Conservation (phyloP, 1,140 invertebrate species). For the Dendroctonus ponderosae region DNA sequence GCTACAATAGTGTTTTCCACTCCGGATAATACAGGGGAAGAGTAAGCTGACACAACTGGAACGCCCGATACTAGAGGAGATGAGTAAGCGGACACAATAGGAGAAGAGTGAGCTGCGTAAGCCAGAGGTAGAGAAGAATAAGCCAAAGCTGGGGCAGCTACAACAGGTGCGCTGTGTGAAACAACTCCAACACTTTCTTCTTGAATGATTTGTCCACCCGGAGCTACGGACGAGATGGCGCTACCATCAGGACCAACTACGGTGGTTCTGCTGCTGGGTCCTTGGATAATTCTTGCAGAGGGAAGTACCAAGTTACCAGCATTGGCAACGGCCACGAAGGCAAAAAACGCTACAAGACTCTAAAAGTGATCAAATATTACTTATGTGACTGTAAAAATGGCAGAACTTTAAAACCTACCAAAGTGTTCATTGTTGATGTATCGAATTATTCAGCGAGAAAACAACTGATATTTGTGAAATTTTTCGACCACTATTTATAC, state of each 20-base stretch:
- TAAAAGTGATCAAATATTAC: background rate
- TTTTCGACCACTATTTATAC: no score
- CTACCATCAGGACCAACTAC: conserved; percentile 40
- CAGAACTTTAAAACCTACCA: no score
- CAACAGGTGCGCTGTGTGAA: conserved; percentile 16
- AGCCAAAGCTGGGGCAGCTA: conserved; percentile 4
- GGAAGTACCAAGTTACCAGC: conserved; percentile 29
- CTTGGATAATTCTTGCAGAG: conserved; percentile 38
- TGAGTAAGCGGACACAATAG: background rate
- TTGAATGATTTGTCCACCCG: conserved; percentile 37
- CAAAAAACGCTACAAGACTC: background rate
- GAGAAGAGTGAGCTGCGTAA: background rate
- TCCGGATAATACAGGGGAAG: conserved; percentile 1
- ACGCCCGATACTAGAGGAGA: conserved; percentile 10
- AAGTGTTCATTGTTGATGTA: no score
- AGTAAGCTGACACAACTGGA: conserved; percentile 17
- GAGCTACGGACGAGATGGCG: conserved; percentile 34
- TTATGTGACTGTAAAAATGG: no score
- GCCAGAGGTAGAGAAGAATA: background rate
- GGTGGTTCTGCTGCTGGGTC: conserved; percentile 35
- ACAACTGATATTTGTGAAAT: no score
- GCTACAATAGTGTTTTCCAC: conserved; percentile 7
- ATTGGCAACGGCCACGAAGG: conserved; percentile 23
- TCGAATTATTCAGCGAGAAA: no score
- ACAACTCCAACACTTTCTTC: conserved; percentile 29